Conservation (phyloP, 2,797 vertebrate species). For the Danionella dracula region DNA sequence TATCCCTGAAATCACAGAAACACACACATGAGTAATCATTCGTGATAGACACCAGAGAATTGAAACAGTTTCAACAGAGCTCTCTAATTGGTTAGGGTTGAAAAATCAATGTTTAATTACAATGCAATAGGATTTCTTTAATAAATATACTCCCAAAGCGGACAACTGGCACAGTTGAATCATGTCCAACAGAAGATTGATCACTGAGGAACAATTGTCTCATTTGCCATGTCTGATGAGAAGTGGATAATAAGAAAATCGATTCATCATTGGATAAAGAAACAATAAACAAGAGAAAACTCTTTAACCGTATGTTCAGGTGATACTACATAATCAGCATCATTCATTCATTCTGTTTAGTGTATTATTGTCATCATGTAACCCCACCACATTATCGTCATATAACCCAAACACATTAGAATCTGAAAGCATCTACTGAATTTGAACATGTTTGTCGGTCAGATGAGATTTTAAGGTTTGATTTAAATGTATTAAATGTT, state of each 20-base stretch:
- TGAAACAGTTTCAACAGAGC: conserved; percentile 12
- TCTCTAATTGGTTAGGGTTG: conserved; percentile 44
- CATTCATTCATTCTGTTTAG: background rate
- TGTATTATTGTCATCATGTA: too few species aligned
- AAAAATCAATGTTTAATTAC: conserved; percentile 57
- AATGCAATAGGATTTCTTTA: conserved; percentile 41
- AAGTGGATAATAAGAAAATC: conserved; percentile 15
- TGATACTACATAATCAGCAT: background rate
- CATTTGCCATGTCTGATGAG: conserved; percentile 47
- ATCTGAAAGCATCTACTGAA: background rate
- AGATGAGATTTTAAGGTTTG: too few species aligned
- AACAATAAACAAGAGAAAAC: conserved; percentile 27
- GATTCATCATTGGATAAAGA: conserved; percentile 16
- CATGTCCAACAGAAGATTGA: conserved; percentile 54
- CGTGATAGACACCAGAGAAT: conserved; percentile 15
- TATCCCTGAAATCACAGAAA: conserved; percentile 75
- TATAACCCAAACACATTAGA: too few species aligned
- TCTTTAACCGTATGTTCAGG: background rate
- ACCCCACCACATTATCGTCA: too few species aligned
- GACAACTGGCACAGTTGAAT: conserved; percentile 43
- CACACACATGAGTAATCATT: conserved; percentile 5
- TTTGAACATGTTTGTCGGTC: background rate
- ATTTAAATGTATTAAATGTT: too few species aligned
- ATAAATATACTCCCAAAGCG: conserved; percentile 49
- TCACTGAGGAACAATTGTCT: conserved; percentile 49